Evolutionary conservation across 2,113 vertebrate genomes (phyloP).

Genomic region (Caretta caretta): DNA sequence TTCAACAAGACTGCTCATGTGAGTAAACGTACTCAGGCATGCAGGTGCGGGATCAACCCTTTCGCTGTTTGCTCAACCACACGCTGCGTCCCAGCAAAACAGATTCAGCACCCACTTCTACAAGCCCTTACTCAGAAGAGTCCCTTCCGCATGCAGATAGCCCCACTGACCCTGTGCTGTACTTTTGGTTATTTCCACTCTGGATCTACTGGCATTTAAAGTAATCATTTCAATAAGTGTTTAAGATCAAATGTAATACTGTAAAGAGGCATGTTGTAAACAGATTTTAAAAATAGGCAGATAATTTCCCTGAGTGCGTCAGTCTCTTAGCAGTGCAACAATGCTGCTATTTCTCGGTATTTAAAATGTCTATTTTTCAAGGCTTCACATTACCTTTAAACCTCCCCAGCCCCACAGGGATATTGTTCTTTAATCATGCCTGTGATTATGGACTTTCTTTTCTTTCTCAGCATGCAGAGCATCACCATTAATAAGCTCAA

Average conservation of each 20-base stretch:
- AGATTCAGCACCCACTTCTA: neutral
- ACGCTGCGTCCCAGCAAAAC: fast-evolving
- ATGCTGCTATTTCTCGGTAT: neutral
- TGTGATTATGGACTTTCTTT: conserved; percentile 60
- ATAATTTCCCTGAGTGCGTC: conserved; percentile 44
- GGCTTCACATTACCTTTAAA: conserved; percentile 24
- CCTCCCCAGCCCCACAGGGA: conserved; percentile 45
- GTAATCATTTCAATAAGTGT: conserved; percentile 32
- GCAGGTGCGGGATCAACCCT: neutral
- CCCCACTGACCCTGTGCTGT: fast-evolving
- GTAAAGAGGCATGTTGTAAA: conserved; percentile 46
- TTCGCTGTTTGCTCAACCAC: neutral
- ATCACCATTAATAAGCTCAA: conserved; percentile 41
- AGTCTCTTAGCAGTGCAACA: neutral
- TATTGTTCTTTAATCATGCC: conserved; percentile 64
- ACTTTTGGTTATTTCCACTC: neutral
- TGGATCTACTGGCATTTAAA: neutral
- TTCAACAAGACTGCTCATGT: neutral
- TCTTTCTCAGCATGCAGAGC: neutral
- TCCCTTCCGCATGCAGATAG: neutral
- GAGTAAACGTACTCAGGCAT: fast-evolving
- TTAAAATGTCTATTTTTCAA: conserved; percentile 46
- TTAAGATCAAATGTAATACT: conserved; percentile 61
- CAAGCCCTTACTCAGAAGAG: neutral
- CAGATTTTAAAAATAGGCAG: conserved; percentile 43